Conservation (phyloP, 2,113 vertebrate genomes). For the Cottus gobio region DNA sequence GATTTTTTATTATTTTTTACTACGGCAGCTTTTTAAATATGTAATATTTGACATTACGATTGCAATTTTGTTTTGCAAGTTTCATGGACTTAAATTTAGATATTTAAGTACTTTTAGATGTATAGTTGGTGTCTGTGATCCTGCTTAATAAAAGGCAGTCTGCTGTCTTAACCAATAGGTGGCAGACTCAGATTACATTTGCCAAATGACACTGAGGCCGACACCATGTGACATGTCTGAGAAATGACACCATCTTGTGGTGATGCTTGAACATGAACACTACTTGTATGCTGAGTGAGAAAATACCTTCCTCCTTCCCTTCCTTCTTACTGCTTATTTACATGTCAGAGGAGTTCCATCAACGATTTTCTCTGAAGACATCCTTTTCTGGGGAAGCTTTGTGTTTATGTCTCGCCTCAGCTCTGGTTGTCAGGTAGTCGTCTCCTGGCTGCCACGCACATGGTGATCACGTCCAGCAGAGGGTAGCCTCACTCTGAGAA, state of each 20-base stretch:
- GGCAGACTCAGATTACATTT: constrained; percentile 33
- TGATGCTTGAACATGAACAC: constrained; percentile 8
- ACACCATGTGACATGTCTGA: constrained; percentile 13
- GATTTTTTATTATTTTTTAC: background rate
- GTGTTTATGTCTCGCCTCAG: background rate
- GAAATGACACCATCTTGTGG: constrained; percentile 72
- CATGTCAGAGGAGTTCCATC: background rate
- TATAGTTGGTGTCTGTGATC: background rate
- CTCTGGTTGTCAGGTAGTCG: background rate
- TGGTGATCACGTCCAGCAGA: constrained; percentile 62
- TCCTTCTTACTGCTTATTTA: background rate
- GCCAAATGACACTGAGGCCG: background rate
- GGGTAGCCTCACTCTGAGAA: constrained; percentile 57
- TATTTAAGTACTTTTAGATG: background rate
- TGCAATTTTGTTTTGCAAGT: too few relatives aligned
- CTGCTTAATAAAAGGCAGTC: background rate
- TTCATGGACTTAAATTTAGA: background rate
- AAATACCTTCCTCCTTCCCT: background rate
- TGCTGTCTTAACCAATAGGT: constrained; percentile 28
- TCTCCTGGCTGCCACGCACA: background rate
- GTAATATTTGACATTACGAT: background rate
- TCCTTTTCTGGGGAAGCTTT: background rate
- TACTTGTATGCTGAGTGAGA: background rate
- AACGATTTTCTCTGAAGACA: background rate
- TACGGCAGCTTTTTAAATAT: constrained; percentile 4